These are phyloP conservation scores for Malurus leucopterus DNA, from an alignment of 2,797 vertebrate species.

Conservation along the genomic window DNA sequence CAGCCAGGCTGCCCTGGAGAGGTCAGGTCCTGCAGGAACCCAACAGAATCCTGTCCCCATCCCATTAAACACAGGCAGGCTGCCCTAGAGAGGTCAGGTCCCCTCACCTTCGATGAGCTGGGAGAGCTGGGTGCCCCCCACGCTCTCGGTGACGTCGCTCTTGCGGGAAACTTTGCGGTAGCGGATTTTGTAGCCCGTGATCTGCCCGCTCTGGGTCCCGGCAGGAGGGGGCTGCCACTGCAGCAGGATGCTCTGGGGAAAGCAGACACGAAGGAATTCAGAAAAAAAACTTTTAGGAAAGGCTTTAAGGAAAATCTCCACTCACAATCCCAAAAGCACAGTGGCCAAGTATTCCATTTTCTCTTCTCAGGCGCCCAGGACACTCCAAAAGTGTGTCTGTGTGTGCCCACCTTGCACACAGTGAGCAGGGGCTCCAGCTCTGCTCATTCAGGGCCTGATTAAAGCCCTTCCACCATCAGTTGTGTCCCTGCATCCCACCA, in stretches of 20 bases:
- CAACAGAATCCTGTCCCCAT: neutral
- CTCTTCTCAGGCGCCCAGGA: neutral
- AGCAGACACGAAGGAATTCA: neutral
- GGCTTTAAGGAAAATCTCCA: neutral
- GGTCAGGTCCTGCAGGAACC: neutral
- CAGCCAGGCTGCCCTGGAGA: neutral
- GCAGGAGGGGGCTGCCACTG: conserved; percentile 91
- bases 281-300: neutral
- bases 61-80: accelerated
- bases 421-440: neutral
- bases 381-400: accelerated
- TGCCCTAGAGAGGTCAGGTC: accelerated
- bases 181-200: conserved; percentile 91
- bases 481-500: neutral
- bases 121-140: conserved; percentile 83
- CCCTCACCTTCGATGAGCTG: conserved; percentile 88
- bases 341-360: neutral
- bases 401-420: neutral
- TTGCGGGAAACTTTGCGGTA: conserved; percentile 90
- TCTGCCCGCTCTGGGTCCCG: conserved; percentile 87
- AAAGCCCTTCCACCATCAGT: neutral
- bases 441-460: neutral
- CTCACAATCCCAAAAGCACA: neutral
- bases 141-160: conserved; percentile 87
- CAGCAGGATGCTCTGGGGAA: conserved; percentile 85